A percentile compares a stretch with the other conserved stretches of the same genome.
Conservation (phyloP, 2,797 vertebrate genomes). For the Schizothorax lantsangensis region DNA sequence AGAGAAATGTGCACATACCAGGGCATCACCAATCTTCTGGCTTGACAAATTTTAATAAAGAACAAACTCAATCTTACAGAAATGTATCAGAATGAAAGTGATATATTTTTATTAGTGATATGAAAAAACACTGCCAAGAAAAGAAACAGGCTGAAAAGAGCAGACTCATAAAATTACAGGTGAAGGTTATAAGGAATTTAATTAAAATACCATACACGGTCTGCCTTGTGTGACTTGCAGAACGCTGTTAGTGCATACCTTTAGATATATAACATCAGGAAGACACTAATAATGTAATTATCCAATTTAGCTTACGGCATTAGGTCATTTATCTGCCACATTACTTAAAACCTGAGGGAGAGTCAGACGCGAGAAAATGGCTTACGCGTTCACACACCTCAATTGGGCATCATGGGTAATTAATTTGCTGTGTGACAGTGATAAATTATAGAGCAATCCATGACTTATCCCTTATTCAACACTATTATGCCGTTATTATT, state of each 20-base stretch:
- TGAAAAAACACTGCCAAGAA: background rate
- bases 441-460: constrained; percentile 77
- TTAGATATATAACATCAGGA: constrained; percentile 43
- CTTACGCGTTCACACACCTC: constrained; percentile 67
- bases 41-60: constrained; percentile 13
- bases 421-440: constrained; percentile 74
- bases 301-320: constrained; percentile 50
- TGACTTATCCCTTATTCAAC: constrained; percentile 70
- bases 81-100: background rate
- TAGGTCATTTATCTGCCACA: constrained; percentile 59
- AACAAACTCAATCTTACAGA: background rate
- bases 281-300: constrained; percentile 63
- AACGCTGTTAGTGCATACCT: constrained; percentile 26
- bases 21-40: constrained; percentile 9
- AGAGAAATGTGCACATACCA: background rate
- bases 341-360: constrained; percentile 54
- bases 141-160: background rate
- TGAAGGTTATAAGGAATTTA: constrained; percentile 15
- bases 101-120: background rate
- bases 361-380: constrained; percentile 47
- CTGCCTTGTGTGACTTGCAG: background rate
- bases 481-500: constrained; percentile 66
- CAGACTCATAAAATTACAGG: constrained; percentile 18
- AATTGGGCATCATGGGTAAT: constrained; percentile 73
- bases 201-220: constrained; percentile 18